Conservation (phyloP, 2,888 invertebrate genomes). For the Trichacis sp. region DNA sequence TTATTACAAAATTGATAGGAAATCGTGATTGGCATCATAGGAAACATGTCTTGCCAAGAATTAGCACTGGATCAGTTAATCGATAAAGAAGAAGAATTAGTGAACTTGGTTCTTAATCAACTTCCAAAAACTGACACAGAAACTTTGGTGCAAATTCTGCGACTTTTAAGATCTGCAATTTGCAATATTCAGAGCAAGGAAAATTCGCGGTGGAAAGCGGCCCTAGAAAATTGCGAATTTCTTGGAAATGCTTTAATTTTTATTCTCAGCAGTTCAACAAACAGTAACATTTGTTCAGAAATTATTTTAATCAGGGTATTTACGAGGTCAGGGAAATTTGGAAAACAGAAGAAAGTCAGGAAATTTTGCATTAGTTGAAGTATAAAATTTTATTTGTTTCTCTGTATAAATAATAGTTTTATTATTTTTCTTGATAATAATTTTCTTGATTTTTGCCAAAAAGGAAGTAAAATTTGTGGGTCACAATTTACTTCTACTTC, state of each 20-base stretch:
- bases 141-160: constrained; percentile 80
- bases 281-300: constrained; percentile 57
- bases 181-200: constrained; percentile 61
- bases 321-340: neutral
- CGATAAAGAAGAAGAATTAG: constrained; percentile 72
- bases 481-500: too few species aligned
- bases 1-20: constrained; percentile 71
- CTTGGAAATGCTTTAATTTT: constrained; percentile 76
- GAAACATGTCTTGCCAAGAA: constrained; percentile 83
- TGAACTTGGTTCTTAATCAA: constrained; percentile 73
- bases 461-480: constrained; percentile 20
- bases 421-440: too few species aligned
- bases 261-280: constrained; percentile 81
- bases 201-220: constrained; percentile 53
- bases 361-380: too few species aligned
- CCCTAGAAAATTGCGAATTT: constrained; percentile 60
- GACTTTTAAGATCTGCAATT: constrained; percentile 71
- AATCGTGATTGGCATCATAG: constrained; percentile 85
- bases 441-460: constrained; percentile 35
- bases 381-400: too few species aligned
- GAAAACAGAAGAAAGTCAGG: too few species aligned
- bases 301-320: constrained; percentile 3
- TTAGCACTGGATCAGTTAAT: constrained; percentile 72
- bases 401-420: too few species aligned
- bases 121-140: constrained; percentile 77